Base-by-base conservation (phyloP, 2,797 vertebrate genomes). In the Bucorvus abyssinicus region DNA sequence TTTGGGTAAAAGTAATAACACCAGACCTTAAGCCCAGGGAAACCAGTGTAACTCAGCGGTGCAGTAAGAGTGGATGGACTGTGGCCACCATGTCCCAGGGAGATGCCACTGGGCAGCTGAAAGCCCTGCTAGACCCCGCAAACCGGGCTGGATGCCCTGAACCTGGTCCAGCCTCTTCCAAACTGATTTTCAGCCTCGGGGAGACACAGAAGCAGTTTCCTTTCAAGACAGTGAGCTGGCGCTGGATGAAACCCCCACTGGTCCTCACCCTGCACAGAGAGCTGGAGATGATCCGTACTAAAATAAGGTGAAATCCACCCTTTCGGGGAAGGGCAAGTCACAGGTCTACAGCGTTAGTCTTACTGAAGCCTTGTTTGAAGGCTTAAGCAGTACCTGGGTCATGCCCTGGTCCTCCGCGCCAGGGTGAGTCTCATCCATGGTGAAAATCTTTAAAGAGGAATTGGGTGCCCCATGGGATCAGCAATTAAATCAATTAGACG, bases 401-500 rank as follows among this genome's bases (percentile, higher is more conserved):
- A 84, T 36, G 40, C 71, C 84, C 87, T 80, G 63, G 32, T 63
- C 67, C 76, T 94, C 85, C 91, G 24, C 4, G 12, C 77, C 59
- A 70, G 89, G 83, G 80, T 38, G 44, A 83, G 70, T 59, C 78
- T 92, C 63, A 83, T 68, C 84, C 88, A 76, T 2, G 12, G 70
- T 38, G 78, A 84, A 89, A 90, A 90, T 64, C 55, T 82, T 84
- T 74, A 78, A 60, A 94, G 83, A 93, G 56, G 61, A 93, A 94
- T 22, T 84, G 65, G 34, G 71, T 82, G 83, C 59, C 82, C 82
- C 65, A 2, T 40, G 81, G 84, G 94, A 94, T 94, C 89, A 95
- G 55, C 68, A 81, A 91, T 92, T 42, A 93, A 90, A 94, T 89
- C 93, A 74, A 91, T 91, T 77, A 50, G 67, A 91, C 73, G 57